Base-by-base conservation (phyloP, 2,888 invertebrate genomes). In the Zootermopsis nevadensis region DNA sequence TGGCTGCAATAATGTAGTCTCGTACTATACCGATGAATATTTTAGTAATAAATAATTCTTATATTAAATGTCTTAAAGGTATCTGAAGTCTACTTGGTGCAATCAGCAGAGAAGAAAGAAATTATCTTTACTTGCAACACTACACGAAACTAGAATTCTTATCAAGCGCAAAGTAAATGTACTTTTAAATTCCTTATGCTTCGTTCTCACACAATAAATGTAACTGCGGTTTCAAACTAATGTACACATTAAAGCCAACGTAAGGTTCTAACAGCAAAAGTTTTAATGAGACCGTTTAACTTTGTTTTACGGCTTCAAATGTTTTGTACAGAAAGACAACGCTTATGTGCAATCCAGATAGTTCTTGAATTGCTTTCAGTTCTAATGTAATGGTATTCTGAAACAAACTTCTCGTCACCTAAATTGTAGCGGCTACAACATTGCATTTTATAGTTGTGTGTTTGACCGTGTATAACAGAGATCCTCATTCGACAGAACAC, bases 221-320 rank as follows among this genome's bases (percentile, higher is more conserved):
- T 79, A 60, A 79, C 35, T 60, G 79, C 79, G 79, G 79, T 31
- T 48, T 60, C 79, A 79, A 79, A 79, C 27, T 79, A 55, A 79
- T 27, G 79, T 79, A 60, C 33, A 79, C 79, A 60, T 79, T 79
- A 48, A 76, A 42, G 48, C 38, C n/a, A 48, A 76, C 76, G 76
- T 76, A 48, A 33, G 79, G 79, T 35, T 79, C 35, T 79, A 55
- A 79, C 66, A 66, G 79, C 79, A 33, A 79, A 79, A 79, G 35
- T 79, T 79, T 79, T 79, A 79, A 79, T 79, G 79, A 79, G 79
- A 79, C 55, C 38, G 60, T 79, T 66, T 79, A 79, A 79, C 79
- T 79, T 79, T 79, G 79, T 79, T 79, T 79, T 79, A 79, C 79
- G 66, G 60, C 79, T 79, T 79, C 35, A 79, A 55, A 77, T 79